Evolutionary conservation across 2,888 invertebrate species (phyloP).

Genomic region (Amblyteles armatorius): DNA sequence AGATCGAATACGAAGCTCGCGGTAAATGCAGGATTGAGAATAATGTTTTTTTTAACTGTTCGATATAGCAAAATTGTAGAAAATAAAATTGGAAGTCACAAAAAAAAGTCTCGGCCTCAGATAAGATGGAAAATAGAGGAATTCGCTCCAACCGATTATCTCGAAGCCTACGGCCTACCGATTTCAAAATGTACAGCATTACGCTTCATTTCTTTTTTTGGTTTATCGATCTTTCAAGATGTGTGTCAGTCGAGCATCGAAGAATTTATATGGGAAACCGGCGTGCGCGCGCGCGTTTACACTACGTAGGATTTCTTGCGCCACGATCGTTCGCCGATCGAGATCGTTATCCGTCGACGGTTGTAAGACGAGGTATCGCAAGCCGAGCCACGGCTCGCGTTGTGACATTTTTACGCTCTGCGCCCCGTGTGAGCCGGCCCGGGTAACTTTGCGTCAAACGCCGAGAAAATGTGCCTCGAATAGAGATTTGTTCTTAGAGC

Average conservation of each 20-base stretch:
- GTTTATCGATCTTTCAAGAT: constrained; percentile 41
- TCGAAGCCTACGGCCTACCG: neutral
- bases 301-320: constrained; percentile 53
- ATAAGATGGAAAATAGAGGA: neutral
- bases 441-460: neutral
- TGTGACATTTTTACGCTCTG: constrained; percentile 21
- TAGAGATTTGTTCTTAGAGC: neutral
- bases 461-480: neutral
- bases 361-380: constrained; percentile 55
- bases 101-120: neutral
- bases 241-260: constrained; percentile 54
- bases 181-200: neutral
- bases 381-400: constrained; percentile 36
- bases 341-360: constrained; percentile 69
- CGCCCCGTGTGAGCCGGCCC: neutral
- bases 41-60: neutral
- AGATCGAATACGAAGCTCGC: neutral
- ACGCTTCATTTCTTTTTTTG: neutral
- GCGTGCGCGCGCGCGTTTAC: constrained; percentile 20
- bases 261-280: constrained; percentile 51
- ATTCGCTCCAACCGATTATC: neutral
- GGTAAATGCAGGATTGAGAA: neutral
- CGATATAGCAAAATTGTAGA: neutral
- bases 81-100: neutral
- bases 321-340: constrained; percentile 60